Evolutionary conservation across 1,140 invertebrate species (phyloP).

Genomic region (Drosophila arizonae): DNA sequence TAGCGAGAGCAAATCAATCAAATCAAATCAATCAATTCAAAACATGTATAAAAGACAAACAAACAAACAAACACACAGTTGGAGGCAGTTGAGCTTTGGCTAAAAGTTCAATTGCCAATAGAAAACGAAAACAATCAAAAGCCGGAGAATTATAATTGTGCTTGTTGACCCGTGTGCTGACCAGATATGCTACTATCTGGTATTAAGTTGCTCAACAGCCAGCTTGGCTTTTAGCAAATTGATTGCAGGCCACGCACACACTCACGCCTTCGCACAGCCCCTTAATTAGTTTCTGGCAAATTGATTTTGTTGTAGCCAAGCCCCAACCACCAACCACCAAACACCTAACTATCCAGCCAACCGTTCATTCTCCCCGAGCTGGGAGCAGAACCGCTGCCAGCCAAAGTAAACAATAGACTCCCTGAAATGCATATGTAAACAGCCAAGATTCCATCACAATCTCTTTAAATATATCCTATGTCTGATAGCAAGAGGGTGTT

Average conservation of each 20-base stretch:
- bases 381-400: not conserved
- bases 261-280: slow-evolving; percentile 3
- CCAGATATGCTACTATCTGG: not conserved
- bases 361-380: not conserved
- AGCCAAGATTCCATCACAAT: slow-evolving; percentile 13
- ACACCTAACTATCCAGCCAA: not conserved
- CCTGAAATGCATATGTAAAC: slow-evolving; percentile 25
- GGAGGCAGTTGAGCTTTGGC: slow-evolving; percentile 22
- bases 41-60: slow-evolving; percentile 53
- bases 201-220: slow-evolving; percentile 19
- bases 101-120: slow-evolving; percentile 37
- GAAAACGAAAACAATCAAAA: slow-evolving; percentile 28
- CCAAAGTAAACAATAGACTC: slow-evolving; percentile 24
- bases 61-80: slow-evolving; percentile 27
- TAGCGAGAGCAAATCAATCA: slow-evolving; percentile 59
- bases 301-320: slow-evolving; percentile 14
- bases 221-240: slow-evolving; percentile 30
- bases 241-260: not conserved
- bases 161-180: slow-evolving; percentile 6
- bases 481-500: not conserved
- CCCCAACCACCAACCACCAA: not conserved
- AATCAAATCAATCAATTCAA: slow-evolving; percentile 57
- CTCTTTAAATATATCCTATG: not conserved
- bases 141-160: slow-evolving; percentile 25
- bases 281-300: slow-evolving; percentile 39